phyloP scores from a whole-genome alignment of 2,113 vertebrate species.

The Peucedramus taeniatus region DNA sequence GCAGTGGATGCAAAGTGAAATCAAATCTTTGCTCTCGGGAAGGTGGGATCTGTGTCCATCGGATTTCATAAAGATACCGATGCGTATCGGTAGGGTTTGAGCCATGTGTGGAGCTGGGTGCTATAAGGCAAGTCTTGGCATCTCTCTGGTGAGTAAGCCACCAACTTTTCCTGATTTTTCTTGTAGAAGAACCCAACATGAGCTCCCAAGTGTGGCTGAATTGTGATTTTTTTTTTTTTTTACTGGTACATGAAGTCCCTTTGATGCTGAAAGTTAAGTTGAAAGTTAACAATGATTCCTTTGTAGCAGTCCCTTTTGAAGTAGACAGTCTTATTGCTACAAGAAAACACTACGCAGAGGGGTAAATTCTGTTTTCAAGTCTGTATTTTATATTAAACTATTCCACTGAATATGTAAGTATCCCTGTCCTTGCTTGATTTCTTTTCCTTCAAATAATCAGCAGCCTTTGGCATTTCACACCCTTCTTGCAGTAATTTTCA shows the following conservation, averaged over 20 bases:
- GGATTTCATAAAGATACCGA: background rate
- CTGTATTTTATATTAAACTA: background rate
- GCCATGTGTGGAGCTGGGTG: accelerated
- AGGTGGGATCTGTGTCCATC: accelerated
- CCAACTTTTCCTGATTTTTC: background rate
- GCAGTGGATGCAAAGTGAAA: background rate
- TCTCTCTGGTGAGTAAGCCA: accelerated
- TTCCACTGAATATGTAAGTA: background rate
- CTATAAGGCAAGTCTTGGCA: background rate
- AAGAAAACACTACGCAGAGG: background rate
- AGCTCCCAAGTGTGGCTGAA: background rate
- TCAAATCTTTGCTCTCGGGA: background rate
- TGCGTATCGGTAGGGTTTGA: background rate
- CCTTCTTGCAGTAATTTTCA: background rate
- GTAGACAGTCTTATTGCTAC: background rate
- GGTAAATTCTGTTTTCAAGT: background rate
- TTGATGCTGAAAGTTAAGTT: background rate
- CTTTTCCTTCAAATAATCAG: background rate
- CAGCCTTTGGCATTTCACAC: background rate
- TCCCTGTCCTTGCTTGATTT: background rate
- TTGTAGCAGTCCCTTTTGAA: background rate
- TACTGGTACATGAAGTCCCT: background rate
- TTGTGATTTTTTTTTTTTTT: background rate
- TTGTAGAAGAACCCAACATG: background rate
- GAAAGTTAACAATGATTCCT: background rate